phyloP scores from a whole-genome alignment of 2,797 vertebrate genomes.

The Sebastes hubbsi region DNA sequence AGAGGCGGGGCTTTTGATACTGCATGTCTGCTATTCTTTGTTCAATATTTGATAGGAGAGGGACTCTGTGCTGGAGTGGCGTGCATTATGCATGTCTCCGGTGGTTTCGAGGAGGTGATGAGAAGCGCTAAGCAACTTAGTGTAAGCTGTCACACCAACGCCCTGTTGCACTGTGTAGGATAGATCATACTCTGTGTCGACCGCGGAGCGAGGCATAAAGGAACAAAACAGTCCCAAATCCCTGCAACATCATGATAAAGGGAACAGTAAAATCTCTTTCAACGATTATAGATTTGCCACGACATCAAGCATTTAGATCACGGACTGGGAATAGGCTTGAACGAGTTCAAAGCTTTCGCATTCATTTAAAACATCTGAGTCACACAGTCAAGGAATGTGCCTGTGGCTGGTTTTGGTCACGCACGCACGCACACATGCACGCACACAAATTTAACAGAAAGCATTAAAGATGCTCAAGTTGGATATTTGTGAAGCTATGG shows the following conservation, averaged over 20 bases:
- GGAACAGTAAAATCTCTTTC: background rate
- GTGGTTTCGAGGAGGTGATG: conserved; percentile 38
- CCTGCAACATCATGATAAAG: background rate
- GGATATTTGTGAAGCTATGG: conserved; percentile 12
- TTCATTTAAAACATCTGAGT: conserved; percentile 4
- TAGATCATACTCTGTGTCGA: background rate
- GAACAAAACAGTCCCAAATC: background rate
- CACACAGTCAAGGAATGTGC: background rate
- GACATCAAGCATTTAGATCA: background rate
- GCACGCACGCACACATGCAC: background rate
- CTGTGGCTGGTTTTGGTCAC: background rate
- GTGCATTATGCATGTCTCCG: conserved; percentile 53
- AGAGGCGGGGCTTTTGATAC: conserved; percentile 59
- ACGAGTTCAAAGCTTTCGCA: background rate
- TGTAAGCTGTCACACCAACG: conserved; percentile 38
- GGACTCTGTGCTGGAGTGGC: conserved; percentile 25
- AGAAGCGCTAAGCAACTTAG: conserved; percentile 38
- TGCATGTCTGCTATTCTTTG: conserved; percentile 60
- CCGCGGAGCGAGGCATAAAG: background rate
- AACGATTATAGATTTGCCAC: background rate
- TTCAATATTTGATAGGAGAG: conserved; percentile 68
- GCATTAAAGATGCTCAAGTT: background rate
- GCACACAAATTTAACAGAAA: background rate
- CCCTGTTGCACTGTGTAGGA: conserved; percentile 39
- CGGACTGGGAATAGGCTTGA: background rate